phyloP scores from a whole-genome alignment of 2,797 vertebrate genomes.

The Sebastolobus altivelis region DNA sequence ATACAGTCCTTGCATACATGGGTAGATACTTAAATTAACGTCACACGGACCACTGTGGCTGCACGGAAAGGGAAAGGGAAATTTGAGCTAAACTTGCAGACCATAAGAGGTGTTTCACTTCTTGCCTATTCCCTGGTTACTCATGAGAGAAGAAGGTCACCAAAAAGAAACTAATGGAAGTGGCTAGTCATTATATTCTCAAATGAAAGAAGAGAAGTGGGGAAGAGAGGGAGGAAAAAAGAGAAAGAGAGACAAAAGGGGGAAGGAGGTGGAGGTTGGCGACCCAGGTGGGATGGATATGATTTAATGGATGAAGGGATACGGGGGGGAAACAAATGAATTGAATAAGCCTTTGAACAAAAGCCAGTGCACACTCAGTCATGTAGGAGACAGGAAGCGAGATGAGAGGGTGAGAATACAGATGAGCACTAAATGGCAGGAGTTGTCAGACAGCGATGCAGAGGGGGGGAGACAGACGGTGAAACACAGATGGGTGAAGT shows the following conservation, averaged over 20 bases:
- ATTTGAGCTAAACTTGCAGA: not conserved
- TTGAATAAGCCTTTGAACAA: constrained; percentile 56
- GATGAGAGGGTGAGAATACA: constrained; percentile 62
- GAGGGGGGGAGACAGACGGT: constrained; percentile 21
- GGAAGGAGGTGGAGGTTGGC: constrained; percentile 10
- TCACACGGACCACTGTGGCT: not conserved
- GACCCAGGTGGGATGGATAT: constrained; percentile 58
- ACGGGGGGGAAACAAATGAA: constrained; percentile 52
- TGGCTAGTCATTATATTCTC: constrained; percentile 23
- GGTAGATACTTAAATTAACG: not conserved
- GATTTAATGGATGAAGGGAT: constrained; percentile 58
- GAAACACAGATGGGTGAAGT: constrained; percentile 46
- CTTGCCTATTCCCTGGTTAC: not conserved
- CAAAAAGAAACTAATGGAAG: constrained; percentile 43
- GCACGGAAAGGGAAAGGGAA: not conserved
- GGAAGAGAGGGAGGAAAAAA: constrained; percentile 5
- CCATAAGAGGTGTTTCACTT: constrained; percentile 5
- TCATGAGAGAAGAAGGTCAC: constrained; percentile 21
- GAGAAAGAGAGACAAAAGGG: constrained; percentile 8
- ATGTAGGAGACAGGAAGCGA: constrained; percentile 39
- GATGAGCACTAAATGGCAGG: constrained; percentile 64
- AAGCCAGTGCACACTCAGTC: constrained; percentile 43
- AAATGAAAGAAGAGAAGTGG: constrained; percentile 31
- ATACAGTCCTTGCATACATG: not conserved
- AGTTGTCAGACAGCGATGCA: constrained; percentile 11